These are phyloP conservation scores for Troides aeacus DNA, from an alignment of 2,888 invertebrate species.

Conservation along the genomic window DNA sequence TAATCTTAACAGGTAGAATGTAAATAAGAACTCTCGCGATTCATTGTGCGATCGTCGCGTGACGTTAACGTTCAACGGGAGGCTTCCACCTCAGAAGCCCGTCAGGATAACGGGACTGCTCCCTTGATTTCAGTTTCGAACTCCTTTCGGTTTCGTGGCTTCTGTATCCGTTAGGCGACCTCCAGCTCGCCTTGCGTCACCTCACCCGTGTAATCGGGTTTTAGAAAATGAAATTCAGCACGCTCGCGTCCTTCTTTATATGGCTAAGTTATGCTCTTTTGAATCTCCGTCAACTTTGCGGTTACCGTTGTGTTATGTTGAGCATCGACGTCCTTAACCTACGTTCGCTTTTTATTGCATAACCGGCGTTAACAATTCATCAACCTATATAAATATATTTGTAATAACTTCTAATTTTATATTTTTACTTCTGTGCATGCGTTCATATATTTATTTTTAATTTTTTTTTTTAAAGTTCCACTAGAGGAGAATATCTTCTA, in stretches of 20 bases:
- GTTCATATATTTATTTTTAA: too few species aligned
- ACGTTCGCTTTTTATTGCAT: conserved; percentile 40
- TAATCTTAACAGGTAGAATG: too few species aligned
- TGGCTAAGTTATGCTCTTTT: conserved; percentile 63
- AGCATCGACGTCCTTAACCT: conserved; percentile 37
- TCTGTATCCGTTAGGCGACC: conserved; percentile 67
- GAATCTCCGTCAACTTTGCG: conserved; percentile 45
- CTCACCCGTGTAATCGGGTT: conserved; percentile 68
- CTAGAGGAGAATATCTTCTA: too few species aligned
- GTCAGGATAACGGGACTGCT: conserved; percentile 75
- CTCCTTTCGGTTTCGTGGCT: conserved; percentile 74
- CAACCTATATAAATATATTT: too few species aligned
- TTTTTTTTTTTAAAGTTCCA: too few species aligned
- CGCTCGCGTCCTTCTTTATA: conserved; percentile 69
- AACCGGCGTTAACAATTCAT: conserved; percentile 26
- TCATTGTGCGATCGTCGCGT: conserved; percentile 54
- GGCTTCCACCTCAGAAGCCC: conserved; percentile 71
- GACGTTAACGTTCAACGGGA: conserved; percentile 64
- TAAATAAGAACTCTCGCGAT: conserved; percentile 29
- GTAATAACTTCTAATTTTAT: too few species aligned
- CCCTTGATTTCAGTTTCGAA: conserved; percentile 76
- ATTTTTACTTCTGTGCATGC: too few species aligned
- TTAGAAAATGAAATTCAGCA: conserved; percentile 78
- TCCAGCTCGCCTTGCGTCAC: conserved; percentile 62
- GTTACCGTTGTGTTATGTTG: conserved; percentile 44